Conservation (phyloP, 2,888 invertebrate species). For the Alloplasta piceator region DNA sequence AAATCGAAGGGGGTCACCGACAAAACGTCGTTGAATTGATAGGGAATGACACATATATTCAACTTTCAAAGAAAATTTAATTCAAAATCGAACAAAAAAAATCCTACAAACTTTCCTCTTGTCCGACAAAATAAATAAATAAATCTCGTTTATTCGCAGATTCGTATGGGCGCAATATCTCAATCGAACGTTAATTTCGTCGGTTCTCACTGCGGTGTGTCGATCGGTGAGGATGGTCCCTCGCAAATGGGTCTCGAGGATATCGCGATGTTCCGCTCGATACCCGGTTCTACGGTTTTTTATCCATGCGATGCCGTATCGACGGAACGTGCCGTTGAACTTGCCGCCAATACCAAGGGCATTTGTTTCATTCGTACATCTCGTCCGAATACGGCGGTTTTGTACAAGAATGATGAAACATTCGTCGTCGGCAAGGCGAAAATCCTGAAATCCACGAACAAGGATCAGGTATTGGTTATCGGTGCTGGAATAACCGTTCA, state of each 20-base stretch:
- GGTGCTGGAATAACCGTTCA: slow-evolving; percentile 97
- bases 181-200: slow-evolving; percentile 98
- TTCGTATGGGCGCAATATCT: slow-evolving; percentile 99
- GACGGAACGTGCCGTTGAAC: slow-evolving; percentile 96
- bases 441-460: slow-evolving; percentile 89
- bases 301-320: slow-evolving; percentile 96
- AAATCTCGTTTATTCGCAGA: slow-evolving; percentile 84
- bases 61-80: slow-evolving; percentile 27
- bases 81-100: background rate
- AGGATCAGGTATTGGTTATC: slow-evolving; percentile 94
- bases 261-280: slow-evolving; percentile 95
- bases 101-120: background rate
- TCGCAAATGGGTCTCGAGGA: slow-evolving; percentile 99
- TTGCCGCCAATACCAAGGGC: slow-evolving; percentile 97
- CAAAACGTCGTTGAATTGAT: too few relatives aligned
- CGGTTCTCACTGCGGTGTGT: slow-evolving; percentile 98
- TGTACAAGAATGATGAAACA: slow-evolving; percentile 93
- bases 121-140: background rate
- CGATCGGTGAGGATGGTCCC: slow-evolving; percentile 99
- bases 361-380: slow-evolving; percentile 98
- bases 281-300: slow-evolving; percentile 92
- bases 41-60: background rate
- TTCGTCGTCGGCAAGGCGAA: slow-evolving; percentile 93
- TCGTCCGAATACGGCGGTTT: slow-evolving; percentile 93
- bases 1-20: too few relatives aligned